phyloP scores from a whole-genome alignment of 1,140 invertebrate species.

The Parasteatoda tepidariorum region DNA sequence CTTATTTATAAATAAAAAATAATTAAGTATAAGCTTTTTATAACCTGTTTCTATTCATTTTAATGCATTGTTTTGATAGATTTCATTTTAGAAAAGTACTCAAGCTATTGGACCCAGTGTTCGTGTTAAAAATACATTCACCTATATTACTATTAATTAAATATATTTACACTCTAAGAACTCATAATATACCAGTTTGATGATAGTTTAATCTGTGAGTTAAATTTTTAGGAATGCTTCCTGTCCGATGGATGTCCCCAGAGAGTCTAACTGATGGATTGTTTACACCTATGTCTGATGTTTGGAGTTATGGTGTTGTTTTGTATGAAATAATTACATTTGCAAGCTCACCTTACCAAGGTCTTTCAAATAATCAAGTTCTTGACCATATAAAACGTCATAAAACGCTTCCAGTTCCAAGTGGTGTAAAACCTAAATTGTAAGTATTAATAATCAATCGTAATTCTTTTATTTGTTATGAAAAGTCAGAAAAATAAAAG shows the following conservation, averaged over 20 bases:
- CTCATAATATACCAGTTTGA: background rate
- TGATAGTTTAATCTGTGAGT: too few species aligned
- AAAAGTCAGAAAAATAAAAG: too few species aligned
- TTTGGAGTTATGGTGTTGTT: conserved; percentile 88
- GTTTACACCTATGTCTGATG: conserved; percentile 86
- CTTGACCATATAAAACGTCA: conserved; percentile 82
- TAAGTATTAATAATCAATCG: too few species aligned
- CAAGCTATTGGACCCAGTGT: too few species aligned
- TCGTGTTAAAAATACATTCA: too few species aligned
- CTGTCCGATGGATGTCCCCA: conserved; percentile 94
- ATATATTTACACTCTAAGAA: background rate
- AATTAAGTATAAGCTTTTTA: too few species aligned
- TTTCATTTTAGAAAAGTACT: too few species aligned
- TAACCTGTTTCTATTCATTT: too few species aligned
- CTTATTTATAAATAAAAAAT: too few species aligned
- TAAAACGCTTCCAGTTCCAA: conserved; percentile 78
- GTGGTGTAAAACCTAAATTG: conserved; percentile 80
- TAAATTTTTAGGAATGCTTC: conserved; percentile 76
- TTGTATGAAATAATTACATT: conserved; percentile 88
- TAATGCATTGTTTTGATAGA: too few species aligned
- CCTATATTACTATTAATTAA: too few species aligned
- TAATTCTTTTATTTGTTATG: too few species aligned
- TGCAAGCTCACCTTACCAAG: conserved; percentile 84
- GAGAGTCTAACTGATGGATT: conserved; percentile 83
- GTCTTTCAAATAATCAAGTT: conserved; percentile 85